phyloP scores from a whole-genome alignment of 1,140 invertebrate species.

The Sminthurides bifidus region DNA sequence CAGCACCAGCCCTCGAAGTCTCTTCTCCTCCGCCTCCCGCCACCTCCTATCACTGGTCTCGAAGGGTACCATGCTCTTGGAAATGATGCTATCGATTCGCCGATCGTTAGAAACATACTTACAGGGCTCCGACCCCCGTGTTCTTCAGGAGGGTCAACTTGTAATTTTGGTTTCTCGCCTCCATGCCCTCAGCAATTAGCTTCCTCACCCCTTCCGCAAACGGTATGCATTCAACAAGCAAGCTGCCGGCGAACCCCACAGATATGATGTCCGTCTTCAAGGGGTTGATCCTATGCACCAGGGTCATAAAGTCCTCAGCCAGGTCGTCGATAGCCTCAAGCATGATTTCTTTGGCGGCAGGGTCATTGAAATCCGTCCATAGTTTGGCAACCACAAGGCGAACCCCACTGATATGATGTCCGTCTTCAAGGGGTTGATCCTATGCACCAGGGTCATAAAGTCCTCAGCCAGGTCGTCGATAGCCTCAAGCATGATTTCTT shows the following conservation, averaged over 20 bases:
- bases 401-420: conserved; percentile 7
- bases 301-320: background rate
- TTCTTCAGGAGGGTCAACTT: background rate
- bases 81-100: too few species aligned
- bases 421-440: background rate
- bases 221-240: conserved; percentile 14
- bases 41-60: background rate
- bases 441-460: conserved; percentile 10
- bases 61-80: too few species aligned
- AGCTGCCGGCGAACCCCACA: conserved; percentile 27
- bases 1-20: conserved; percentile 4
- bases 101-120: background rate
- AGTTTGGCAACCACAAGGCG: conserved; percentile 5
- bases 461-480: conserved; percentile 13
- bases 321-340: conserved; percentile 4
- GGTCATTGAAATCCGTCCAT: conserved; percentile 9
- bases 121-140: background rate
- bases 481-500: background rate
- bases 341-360: conserved; percentile 1
- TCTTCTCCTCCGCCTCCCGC: background rate
- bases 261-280: background rate
- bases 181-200: background rate
- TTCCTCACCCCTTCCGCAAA: conserved; percentile 6
- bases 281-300: background rate
- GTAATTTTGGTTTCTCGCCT: background rate